Evolutionary conservation across 1,140 invertebrate species (phyloP).

Genomic region (Drosophila burlai): DNA sequence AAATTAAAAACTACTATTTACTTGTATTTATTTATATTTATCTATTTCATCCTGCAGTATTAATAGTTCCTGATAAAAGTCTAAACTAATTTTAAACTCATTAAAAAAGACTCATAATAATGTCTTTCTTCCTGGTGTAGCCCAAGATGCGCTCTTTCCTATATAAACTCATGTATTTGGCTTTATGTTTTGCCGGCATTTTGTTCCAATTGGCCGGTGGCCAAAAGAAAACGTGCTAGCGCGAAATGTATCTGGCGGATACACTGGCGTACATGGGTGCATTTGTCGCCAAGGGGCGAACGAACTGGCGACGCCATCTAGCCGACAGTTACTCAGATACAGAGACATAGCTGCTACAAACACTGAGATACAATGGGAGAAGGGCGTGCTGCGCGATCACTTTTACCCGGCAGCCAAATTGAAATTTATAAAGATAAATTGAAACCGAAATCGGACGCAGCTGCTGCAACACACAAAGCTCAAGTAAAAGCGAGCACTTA

Average conservation of each 20-base stretch:
- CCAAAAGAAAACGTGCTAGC: conserved; percentile 60
- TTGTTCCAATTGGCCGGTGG: conserved; percentile 76
- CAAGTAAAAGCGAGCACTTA: conserved; percentile 61
- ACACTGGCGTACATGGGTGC: conserved; percentile 37
- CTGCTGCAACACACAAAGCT: conserved; percentile 63
- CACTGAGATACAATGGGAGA: conserved; percentile 28
- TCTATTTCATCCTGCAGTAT: background rate
- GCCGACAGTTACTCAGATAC: conserved; percentile 20
- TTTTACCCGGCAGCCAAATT: conserved; percentile 55
- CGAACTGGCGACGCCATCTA: conserved; percentile 40
- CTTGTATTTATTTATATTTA: background rate
- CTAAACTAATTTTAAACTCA: background rate
- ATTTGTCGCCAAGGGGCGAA: conserved; percentile 59
- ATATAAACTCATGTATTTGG: conserved; percentile 15
- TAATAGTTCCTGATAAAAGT: background rate
- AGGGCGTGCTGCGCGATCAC: conserved; percentile 34
- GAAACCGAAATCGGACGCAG: conserved; percentile 65
- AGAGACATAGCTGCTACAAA: conserved; percentile 11
- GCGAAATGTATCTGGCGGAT: conserved; percentile 58
- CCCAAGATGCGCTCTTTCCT: conserved; percentile 4
- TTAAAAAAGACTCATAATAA: background rate
- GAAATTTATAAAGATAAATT: conserved; percentile 80
- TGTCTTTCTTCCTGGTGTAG: conserved; percentile 7
- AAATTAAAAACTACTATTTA: background rate
- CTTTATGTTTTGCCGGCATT: conserved; percentile 67